Base-by-base conservation (phyloP, 1,140 invertebrate species). In the Ridgeia piscesae region DNA sequence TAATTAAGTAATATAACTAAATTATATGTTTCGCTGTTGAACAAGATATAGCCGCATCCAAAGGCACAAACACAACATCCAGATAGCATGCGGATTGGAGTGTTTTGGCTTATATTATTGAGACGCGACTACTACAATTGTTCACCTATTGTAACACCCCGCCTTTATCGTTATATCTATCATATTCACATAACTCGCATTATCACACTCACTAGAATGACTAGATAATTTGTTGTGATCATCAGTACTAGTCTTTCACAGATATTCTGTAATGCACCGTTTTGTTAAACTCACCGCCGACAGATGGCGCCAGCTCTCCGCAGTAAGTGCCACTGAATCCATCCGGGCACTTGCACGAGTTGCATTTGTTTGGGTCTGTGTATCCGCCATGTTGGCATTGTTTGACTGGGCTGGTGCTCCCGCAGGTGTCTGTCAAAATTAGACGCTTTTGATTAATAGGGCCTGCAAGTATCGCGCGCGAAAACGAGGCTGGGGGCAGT, bases 341-440 rank as follows among this genome's bases (percentile, higher is more conserved):
- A n/a, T 94, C 94, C 11, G 95, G 93, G 92, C 95, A 95, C 6
- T 95, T 92, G 93, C 95, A 95, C 34, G 92, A 88, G 88, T 93
- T 93, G 92, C 95, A 95, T 42, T 94, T 93, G 34, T 94, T 94
- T 33, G 95, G 95, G 92, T 95, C 95, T 42, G 95, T 94, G 92
- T 95, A 95, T 89, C 77, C 92, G 33, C 94, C 94, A 92, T 95
- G 93, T 33, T 93, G 92, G 92, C 95, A 95, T 14, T 90, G 89
- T 31, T 91, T 91, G 0, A 77, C 6, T 33, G 94, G 89, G 8
- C 91, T 21, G 2, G 91, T 91, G 17, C 92, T 89, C 27, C 93
- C 42, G 93, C 95, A 95, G 17, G 77, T 89, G 89, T 94, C 95
- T 95, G 93, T 0, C 93, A 93, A 90, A n/a, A n/a, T n/a, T n/a